Percentiles rank a stretch among this genome's conserved stretches.
phyloP scores from a whole-genome alignment of 2,888 invertebrate species.

The Isoperla grammatica region DNA sequence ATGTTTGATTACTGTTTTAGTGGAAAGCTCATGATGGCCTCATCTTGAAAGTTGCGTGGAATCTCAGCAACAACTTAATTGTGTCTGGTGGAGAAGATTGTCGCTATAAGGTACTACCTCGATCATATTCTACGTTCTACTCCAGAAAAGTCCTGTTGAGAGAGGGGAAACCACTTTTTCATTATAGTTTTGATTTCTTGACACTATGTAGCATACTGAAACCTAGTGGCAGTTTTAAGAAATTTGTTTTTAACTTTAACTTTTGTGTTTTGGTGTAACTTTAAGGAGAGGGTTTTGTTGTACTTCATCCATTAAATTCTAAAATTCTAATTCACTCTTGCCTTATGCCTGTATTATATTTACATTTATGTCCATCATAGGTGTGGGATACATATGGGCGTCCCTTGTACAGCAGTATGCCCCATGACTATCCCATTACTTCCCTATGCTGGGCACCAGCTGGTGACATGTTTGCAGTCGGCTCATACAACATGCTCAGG shows the following conservation, averaged over 20 bases:
- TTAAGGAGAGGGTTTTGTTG: too few species aligned
- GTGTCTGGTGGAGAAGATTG: constrained; percentile 69
- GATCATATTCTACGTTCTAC: too few species aligned
- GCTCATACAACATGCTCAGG: constrained; percentile 86
- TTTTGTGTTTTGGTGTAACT: too few species aligned
- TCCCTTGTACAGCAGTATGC: constrained; percentile 75
- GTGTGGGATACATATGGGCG: constrained; percentile 93
- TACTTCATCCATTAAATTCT: neutral
- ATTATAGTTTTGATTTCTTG: too few species aligned
- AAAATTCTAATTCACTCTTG: neutral
- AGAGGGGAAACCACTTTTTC: too few species aligned
- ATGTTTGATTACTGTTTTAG: constrained; percentile 47
- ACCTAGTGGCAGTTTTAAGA: too few species aligned
- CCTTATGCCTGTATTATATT: neutral
- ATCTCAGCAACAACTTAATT: constrained; percentile 50
- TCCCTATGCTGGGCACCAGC: constrained; percentile 86
- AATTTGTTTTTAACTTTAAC: too few species aligned
- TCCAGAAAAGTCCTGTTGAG: too few species aligned
- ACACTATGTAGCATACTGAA: too few species aligned
- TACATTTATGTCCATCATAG: constrained; percentile 46
- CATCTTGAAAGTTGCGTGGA: constrained; percentile 64
- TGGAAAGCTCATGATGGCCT: constrained; percentile 97
- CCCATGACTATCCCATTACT: constrained; percentile 88
- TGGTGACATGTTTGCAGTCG: constrained; percentile 87
- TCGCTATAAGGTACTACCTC: constrained; percentile 60